Base-by-base conservation (phyloP, 1,140 invertebrate genomes). In the Drosophila trapezifrons region DNA sequence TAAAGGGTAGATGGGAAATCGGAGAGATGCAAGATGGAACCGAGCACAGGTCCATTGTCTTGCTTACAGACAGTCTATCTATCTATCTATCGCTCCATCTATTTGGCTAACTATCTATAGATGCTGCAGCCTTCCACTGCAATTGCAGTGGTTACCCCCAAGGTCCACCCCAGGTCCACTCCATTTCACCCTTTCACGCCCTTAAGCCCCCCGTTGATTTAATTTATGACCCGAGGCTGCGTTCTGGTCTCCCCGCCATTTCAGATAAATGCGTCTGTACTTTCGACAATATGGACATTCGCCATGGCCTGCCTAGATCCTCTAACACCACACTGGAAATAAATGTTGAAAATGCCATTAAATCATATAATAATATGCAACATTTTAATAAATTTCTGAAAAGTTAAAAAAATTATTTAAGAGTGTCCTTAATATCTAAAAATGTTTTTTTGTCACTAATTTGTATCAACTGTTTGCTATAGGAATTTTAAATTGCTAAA, bases 201-300 rank as follows among this genome's bases (percentile, higher is more conserved):
- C 13, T 20, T 55, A 35, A 42, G 43, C 69, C 17, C 38, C 42
- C 45, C 72, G 83, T 76, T 78, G 76, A 87, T 82, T 86, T 87
- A 87, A 86, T 86, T 86, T 86, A 86, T 86, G 78, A 73, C 49
- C 62, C 62, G 70, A 54, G 51, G 65, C 57, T 84, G 76, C 76
- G 73, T 49, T 64, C 62, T 57, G 65, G 56, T 40, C 70, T 64
- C 59, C 59, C 52, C 70, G 65, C 82, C 63, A 51, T 86, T 86
- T 73, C 76, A 86, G 82, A 86, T 86, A 86, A 86, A 86, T 86
- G 82, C 80, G 82, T 86, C 83, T 86, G 83, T 78, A 58, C 74
- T 84, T 63, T 76, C 75, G 83, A 87, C 82, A 85, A 85, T 86
- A 76, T 80, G 65, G 58, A 64, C 72, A 59, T 71, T 78, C 75